Base-by-base conservation (phyloP, 2,888 invertebrate species). In the Meiosimyza platycephala region DNA sequence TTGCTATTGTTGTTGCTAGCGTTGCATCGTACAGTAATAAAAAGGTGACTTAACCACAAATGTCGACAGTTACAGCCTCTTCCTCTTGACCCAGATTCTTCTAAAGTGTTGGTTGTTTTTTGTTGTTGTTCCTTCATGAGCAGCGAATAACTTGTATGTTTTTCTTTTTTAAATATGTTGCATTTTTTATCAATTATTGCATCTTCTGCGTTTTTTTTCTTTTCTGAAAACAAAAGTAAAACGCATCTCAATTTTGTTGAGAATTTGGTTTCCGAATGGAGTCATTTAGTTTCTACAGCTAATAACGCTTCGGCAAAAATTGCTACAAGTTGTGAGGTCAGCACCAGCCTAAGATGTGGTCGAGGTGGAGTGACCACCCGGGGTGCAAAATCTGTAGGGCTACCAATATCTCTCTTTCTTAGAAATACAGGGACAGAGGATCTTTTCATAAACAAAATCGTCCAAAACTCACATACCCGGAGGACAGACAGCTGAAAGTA, bases 11-110 rank as follows among this genome's bases (percentile, higher is more conserved):
- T 64, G n/a, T 28, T 64, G 48, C 33, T 47, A 40, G 18, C 47
- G 40, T 28, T 33, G 51, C 12, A 60, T 28, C 33, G 59, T 15
- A 60, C 33, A 40, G 9, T 40, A 40, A 40, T 2, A 40, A n/a
- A 6, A 57, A 22, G 64, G 57, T 55, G 28, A 28, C 57, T 9
- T 6, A 6, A 18, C 40, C 55, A 22, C 18, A 55, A 18, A 18
- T 13, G 47, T 28, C 54, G 15, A 18, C 40, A 22, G 28, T 9
- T 15, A 15, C 6, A 52, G 40, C 54, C 2, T 66, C 54, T 51
- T 64, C 64, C 64, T 64, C 51, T 28, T 64, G 64, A 64, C 64
- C 64, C 51, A 64, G 22, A 64, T 64, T 64, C 47, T 18, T 13
- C 62, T 62, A 40, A 33, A 15, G 12, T 62, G 9, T 40, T 40